A percentile compares a stretch with the other conserved stretches of the same genome.
Conservation (phyloP, 1,140 invertebrate genomes). For the Drosophila baimaii region DNA sequence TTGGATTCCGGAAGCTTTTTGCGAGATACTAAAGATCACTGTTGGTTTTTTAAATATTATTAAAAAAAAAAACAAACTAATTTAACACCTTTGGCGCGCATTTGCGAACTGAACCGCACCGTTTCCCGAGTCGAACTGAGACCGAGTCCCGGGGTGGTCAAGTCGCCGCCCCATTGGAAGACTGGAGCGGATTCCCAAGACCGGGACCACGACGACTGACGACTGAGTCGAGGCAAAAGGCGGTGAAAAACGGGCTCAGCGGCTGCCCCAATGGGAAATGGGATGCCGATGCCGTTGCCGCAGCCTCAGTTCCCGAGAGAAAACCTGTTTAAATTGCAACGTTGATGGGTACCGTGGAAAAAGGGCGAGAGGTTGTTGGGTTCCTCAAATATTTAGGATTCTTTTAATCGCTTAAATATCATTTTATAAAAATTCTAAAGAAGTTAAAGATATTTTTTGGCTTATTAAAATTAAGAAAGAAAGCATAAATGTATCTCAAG, state of each 20-base stretch:
- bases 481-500: too few relatives aligned
- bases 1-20: background rate
- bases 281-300: slow-evolving; percentile 4
- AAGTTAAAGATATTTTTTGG: background rate
- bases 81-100: slow-evolving; percentile 56
- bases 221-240: slow-evolving; percentile 11
- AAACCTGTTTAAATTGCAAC: slow-evolving; percentile 51
- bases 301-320: slow-evolving; percentile 1
- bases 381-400: background rate
- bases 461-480: too few relatives aligned
- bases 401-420: background rate
- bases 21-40: background rate
- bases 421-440: too few relatives aligned
- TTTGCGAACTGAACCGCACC: slow-evolving; percentile 67
- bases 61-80: background rate
- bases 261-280: slow-evolving; percentile 63
- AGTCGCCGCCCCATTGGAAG: slow-evolving; percentile 55
- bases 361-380: background rate
- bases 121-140: slow-evolving; percentile 69
- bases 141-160: slow-evolving; percentile 39
- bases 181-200: slow-evolving; percentile 39
- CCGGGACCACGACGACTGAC: slow-evolving; percentile 5
- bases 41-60: background rate
- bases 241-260: slow-evolving; percentile 53
- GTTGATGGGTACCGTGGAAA: slow-evolving; percentile 14